Evolutionary conservation across 1,140 invertebrate genomes (phyloP).

Genomic region (Phymorhynchus buccinoides): DNA sequence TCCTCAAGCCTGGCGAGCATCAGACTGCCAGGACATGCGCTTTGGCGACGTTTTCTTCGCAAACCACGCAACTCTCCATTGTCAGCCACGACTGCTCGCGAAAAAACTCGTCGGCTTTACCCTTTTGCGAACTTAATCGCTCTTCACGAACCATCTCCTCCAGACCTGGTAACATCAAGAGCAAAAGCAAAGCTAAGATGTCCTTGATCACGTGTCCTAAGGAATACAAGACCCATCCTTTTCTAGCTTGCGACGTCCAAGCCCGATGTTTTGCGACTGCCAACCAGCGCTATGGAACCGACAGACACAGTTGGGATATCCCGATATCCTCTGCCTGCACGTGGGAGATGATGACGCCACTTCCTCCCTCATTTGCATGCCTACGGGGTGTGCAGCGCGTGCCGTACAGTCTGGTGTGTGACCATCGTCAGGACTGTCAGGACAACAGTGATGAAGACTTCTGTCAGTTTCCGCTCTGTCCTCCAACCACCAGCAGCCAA

Average conservation of each 20-base stretch:
- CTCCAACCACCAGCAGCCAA: not conserved
- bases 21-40: not conserved
- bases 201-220: not conserved
- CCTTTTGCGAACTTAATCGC: not conserved
- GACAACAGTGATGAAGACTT: no score
- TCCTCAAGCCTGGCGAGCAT: not conserved
- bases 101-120: not conserved
- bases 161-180: not conserved
- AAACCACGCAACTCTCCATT: not conserved
- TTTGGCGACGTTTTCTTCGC: not conserved
- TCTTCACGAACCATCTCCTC: not conserved
- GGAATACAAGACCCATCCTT: not conserved
- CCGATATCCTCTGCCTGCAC: not conserved
- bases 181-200: not conserved
- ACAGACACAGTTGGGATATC: not conserved
- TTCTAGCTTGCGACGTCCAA: not conserved
- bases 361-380: conserved; percentile 9
- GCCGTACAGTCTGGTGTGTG: no score
- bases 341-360: not conserved
- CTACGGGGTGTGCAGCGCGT: not conserved
- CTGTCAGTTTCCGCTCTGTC: not conserved
- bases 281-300: no score
- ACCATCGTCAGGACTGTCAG: no score
- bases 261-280: not conserved
- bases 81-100: not conserved